A percentile compares a stretch with the other conserved stretches of the same genome.
These are phyloP conservation scores for Ciconia stormi DNA, from an alignment of 2,113 vertebrate genomes.

Conservation along the genomic window DNA sequence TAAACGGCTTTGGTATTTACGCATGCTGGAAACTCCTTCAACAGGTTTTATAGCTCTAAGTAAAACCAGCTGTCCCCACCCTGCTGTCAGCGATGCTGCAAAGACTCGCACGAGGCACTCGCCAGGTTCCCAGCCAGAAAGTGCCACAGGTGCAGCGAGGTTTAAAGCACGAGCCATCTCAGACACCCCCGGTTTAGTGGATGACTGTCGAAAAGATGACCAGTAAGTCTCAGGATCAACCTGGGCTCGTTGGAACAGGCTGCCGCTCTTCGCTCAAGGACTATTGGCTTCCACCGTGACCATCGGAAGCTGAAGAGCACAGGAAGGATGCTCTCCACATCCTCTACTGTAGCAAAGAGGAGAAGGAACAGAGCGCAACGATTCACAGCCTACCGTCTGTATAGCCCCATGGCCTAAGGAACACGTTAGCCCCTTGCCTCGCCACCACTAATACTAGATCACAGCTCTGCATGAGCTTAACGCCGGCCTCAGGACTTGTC, in stretches of 20 bases:
- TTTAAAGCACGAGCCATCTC: neutral
- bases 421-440: neutral
- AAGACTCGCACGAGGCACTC: neutral
- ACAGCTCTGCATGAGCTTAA: neutral
- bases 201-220: neutral
- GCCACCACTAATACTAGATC: neutral
- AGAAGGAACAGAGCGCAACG: neutral
- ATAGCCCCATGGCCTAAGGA: neutral
- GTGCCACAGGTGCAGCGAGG: neutral
- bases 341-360: neutral
- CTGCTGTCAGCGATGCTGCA: neutral
- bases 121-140: neutral
- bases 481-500: neutral
- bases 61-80: slow-evolving; percentile 61
- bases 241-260: fast-evolving
- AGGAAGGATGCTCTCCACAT: neutral
- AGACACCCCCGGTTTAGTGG: neutral
- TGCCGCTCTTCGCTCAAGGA: neutral
- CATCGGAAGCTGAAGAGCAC: neutral
- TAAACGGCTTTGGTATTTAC: slow-evolving; percentile 19
- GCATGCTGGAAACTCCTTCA: neutral
- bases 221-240: neutral
- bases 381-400: neutral
- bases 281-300: neutral
- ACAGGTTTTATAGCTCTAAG: slow-evolving; percentile 29